Evolutionary conservation across 2,797 vertebrate genomes (phyloP).

Genomic region (Linurgus olivaceus): DNA sequence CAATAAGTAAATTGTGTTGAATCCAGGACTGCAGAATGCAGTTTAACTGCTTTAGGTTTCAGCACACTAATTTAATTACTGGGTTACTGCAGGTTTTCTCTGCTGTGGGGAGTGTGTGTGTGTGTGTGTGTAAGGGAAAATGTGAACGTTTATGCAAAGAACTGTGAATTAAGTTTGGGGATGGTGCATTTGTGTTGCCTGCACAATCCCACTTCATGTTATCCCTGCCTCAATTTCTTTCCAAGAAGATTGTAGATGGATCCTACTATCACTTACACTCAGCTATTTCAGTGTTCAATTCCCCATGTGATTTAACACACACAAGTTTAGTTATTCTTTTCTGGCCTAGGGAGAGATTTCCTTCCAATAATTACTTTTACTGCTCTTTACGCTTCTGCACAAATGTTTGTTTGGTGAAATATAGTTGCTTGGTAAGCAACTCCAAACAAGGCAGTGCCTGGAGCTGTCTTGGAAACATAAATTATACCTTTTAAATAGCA

Average conservation of each 20-base stretch:
- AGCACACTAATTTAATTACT: conserved; percentile 64
- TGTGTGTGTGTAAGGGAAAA: background rate
- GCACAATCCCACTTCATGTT: conserved; percentile 37
- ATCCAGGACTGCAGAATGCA: conserved; percentile 48
- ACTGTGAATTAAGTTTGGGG: conserved; percentile 9
- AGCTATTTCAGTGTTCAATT: conserved; percentile 61
- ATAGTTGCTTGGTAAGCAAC: conserved; percentile 68
- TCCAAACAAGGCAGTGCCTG: conserved; percentile 67
- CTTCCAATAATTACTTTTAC: conserved; percentile 76
- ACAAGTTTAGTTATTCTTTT: conserved; percentile 71
- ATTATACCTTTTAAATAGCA: conserved; percentile 60
- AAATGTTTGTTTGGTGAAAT: conserved; percentile 73
- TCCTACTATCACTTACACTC: conserved; percentile 59
- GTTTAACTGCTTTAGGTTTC: conserved; percentile 65
- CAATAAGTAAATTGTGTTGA: background rate
- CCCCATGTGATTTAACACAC: conserved; percentile 65
- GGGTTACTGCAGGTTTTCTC: conserved; percentile 53
- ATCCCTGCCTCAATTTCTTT: conserved; percentile 60
- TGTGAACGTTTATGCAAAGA: conserved; percentile 12
- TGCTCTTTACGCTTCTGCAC: conserved; percentile 75
- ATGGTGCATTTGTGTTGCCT: conserved; percentile 9
- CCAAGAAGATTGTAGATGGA: conserved; percentile 29
- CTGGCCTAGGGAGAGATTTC: conserved; percentile 77
- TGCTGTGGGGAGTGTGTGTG: background rate
- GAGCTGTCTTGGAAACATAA: conserved; percentile 65